Evolutionary conservation across 2,113 vertebrate genomes (phyloP).

Genomic region (Scolopax mira): DNA sequence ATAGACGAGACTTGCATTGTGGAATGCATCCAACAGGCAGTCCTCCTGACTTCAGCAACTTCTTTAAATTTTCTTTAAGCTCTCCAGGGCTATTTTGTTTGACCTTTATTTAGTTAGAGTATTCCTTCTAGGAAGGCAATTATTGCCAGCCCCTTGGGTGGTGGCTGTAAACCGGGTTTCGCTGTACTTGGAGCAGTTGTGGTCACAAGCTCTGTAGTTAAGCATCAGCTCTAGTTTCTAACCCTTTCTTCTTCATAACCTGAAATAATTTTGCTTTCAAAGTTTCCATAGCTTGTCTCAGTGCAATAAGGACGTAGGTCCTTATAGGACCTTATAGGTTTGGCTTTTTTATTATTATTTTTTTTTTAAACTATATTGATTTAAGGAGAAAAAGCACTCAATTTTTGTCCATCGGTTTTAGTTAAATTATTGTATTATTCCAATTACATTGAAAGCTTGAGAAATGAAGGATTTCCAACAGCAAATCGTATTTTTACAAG

Average conservation of each 20-base stretch:
- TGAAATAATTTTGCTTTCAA: not conserved
- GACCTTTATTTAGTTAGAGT: not conserved
- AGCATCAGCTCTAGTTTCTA: not conserved
- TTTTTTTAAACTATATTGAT: not conserved
- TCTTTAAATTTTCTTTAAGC: not conserved
- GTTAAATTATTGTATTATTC: not conserved
- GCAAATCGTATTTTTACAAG: not conserved
- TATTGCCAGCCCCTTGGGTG: constrained; percentile 1
- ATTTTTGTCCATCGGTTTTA: not conserved
- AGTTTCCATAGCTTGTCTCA: not conserved
- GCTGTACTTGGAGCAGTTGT: not conserved
- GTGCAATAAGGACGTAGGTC: not conserved
- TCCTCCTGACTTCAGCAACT: not conserved
- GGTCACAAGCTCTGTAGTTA: constrained; percentile 6
- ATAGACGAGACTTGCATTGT: not conserved
- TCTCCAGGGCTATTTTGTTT: not conserved
- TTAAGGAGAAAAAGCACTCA: not conserved
- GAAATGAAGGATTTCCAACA: not conserved
- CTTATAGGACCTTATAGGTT: too few species aligned
- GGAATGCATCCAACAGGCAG: not conserved
- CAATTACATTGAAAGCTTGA: not conserved
- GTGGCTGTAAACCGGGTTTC: not conserved
- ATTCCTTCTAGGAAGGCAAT: constrained; percentile 21
- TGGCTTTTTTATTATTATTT: not conserved
- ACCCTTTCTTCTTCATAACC: not conserved